These are phyloP conservation scores for Drosophila ironensis DNA, from an alignment of 1,140 invertebrate species.

Conservation along the genomic window DNA sequence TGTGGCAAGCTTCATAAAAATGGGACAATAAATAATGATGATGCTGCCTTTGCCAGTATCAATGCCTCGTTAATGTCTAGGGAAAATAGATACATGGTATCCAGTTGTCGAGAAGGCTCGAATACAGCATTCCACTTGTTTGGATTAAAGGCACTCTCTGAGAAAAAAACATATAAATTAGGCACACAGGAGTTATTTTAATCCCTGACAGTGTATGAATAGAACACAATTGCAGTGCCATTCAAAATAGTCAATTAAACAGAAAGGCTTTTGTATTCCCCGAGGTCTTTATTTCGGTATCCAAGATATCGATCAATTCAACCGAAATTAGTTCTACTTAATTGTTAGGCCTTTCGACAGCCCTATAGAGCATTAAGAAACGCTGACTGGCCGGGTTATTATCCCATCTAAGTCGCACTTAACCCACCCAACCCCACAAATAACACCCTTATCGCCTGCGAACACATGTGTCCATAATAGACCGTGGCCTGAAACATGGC, in stretches of 20 bases:
- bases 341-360: conserved; percentile 20
- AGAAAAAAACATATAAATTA: too few species aligned
- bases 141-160: too few species aligned
- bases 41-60: too few species aligned
- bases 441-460: conserved; percentile 14
- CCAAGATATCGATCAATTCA: conserved; percentile 19
- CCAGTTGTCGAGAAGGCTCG: too few species aligned
- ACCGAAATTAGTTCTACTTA: conserved; percentile 17
- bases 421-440: conserved; percentile 15
- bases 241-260: not conserved
- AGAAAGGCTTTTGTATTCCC: not conserved
- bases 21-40: too few species aligned
- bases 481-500: conserved; percentile 30
- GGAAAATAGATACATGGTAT: too few species aligned
- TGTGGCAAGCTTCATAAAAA: too few species aligned
- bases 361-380: conserved; percentile 9
- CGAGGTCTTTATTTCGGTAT: not conserved
- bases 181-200: too few species aligned
- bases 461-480: conserved; percentile 51
- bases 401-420: conserved; percentile 48
- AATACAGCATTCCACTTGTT: too few species aligned
- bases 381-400: conserved; percentile 19
- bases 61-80: too few species aligned
- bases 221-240: not conserved
- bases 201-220: too few species aligned